Percentiles rank a stretch among this genome's conserved stretches.
These are phyloP conservation scores for Promerops cafer DNA, from an alignment of 2,113 vertebrate genomes.

Conservation along the genomic window DNA sequence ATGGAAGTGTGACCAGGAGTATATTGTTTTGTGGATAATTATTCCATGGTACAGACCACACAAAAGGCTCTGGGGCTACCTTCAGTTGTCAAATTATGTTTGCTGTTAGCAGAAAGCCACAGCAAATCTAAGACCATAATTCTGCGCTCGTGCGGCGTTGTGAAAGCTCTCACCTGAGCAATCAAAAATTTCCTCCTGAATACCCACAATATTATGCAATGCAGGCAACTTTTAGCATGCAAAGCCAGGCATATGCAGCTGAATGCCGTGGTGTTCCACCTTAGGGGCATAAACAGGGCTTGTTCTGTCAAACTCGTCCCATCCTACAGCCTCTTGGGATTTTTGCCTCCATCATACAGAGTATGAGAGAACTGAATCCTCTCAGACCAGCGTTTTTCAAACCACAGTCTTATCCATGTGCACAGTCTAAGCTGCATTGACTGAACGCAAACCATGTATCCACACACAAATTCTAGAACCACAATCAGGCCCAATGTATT, in stretches of 20 bases:
- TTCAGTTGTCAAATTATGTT: not conserved
- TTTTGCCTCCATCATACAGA: not conserved
- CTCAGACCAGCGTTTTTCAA: not conserved
- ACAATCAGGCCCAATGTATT: not conserved
- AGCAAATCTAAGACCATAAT: not conserved
- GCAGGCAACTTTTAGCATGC: not conserved
- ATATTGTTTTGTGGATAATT: not conserved
- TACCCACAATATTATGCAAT: not conserved
- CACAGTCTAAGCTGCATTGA: not conserved
- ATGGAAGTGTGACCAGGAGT: not conserved
- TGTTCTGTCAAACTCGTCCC: not conserved
- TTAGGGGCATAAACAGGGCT: not conserved
- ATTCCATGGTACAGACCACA: not conserved
- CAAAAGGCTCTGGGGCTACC: not conserved
- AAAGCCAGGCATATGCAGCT: not conserved
- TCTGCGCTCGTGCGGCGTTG: fast-evolving
- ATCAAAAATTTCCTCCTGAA: not conserved
- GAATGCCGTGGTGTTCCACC: not conserved
- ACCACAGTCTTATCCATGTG: not conserved
- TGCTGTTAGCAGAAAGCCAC: not conserved
- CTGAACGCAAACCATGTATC: not conserved
- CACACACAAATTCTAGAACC: not conserved
- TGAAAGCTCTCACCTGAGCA: not conserved
- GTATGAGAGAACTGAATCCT: not conserved
- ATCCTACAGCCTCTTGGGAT: not conserved